Base-by-base conservation (phyloP, 2,113 vertebrate species). In the Sebastes schlegelii region DNA sequence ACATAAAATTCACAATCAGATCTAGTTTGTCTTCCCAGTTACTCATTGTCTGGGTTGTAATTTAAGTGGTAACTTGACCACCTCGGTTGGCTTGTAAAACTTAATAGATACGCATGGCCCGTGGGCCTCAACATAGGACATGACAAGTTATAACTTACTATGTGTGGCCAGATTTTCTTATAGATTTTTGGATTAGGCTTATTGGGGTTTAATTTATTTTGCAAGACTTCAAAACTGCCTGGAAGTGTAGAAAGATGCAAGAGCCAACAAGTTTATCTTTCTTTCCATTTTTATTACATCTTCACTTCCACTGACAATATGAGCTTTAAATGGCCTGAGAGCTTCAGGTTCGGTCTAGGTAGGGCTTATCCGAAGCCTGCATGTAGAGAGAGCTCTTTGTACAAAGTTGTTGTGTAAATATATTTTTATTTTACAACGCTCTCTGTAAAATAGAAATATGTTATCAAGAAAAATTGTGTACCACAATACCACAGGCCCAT, bases 401-500 rank as follows among this genome's bases (percentile, higher is more conserved):
- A 91, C 92, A 86, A 92, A 92, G 78, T 85, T 96, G 93, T 95
- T 95, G 90, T 95, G 92, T 94, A 91, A 95, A 95, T 95, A 93
- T 97, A 97, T 97, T 97, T 97, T 95, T 97, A 98, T 97, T 97
- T 97, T 97, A 97, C 97, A 96, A 87, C 83, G 96, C 95, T 91
- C 89, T 96, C 96, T 96, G 96, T 98, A 97, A 97, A 98, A 97
- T 98, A 98, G 97, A 98, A 96, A 98, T 95, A 95, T 95, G 94
- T 93, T 94, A 83, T 94, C 92, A 93, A 93, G 97, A 97, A 97
- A 97, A 97, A 93, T 88, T 95, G 93, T 96, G 94, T 96, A 91
- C 95, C 89, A 96, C 97, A 96, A 98, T 99, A 98, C 95, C 97
- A 98, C 97, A 97, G 97, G 98, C 97, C 97, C 97, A 98, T 99